Base-by-base conservation (phyloP, 1,140 invertebrate species). In the Zaprionus nigranus region DNA sequence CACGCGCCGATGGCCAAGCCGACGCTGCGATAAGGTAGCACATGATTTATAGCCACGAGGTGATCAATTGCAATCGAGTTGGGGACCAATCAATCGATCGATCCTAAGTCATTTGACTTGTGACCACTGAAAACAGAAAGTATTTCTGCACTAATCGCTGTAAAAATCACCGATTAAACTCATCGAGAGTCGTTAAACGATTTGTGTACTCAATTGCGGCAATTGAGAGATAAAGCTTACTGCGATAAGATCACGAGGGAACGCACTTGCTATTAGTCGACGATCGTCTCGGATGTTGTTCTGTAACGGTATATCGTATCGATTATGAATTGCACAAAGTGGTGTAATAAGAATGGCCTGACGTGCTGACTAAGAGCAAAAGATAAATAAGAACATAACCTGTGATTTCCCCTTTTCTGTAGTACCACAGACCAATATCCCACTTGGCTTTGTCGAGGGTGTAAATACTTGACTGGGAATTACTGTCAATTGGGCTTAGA, bases 151-250 rank as follows among this genome's bases (percentile, higher is more conserved):
- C 13, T 28, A 60, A 64, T 80, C 77, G 63, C 71, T 72, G 40
- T 38, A 58, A 62, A 87, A 86, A 88, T 88, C 84, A 87, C 59
- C 82, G 67, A 85, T 85, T 85, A 85, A 68, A 69, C 59, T 71
- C 63, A 69, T 67, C 69, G 61, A 30, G 26, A 63, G 15, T 49
- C 46, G 36, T 36, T 59, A 80, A 80, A 72, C 77, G 83, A 87
- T 87, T 87, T 83, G 62, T 66, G 54, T 60, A 24, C 43, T 88
- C 62, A 81, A 87, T 84, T 88, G 53, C 49, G 49, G 56, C 53
- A 87, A 87, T 88, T 70, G 70, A 81, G 56, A 78, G 83, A 87
- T 88, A 87, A 76, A 61, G 65, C n/a, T n/a, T 13, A 56, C 3
- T 11, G 28, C 15, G 61, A 58, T 58, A 58, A 63, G 49, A 53